phyloP scores from a whole-genome alignment of 2,888 invertebrate species.

The Elysia crispata region DNA sequence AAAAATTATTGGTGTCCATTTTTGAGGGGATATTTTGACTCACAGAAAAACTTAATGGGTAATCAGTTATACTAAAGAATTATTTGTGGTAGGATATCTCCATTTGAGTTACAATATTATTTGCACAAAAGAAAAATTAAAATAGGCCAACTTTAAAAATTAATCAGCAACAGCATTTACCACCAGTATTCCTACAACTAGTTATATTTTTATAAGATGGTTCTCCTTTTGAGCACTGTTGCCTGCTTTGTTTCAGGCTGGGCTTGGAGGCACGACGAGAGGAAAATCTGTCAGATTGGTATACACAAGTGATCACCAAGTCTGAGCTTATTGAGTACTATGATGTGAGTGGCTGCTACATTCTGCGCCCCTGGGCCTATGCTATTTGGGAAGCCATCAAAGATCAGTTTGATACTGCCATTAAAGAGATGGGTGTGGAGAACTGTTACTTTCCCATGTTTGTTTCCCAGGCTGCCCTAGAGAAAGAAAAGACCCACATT shows the following conservation, averaged over 20 bases:
- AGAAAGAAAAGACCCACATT: constrained; percentile 97
- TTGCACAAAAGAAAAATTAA: too few relatives aligned
- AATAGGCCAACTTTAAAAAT: too few relatives aligned
- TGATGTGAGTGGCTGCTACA: constrained; percentile 99
- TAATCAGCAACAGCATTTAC: too few relatives aligned
- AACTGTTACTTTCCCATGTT: constrained; percentile 99
- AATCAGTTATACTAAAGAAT: too few relatives aligned
- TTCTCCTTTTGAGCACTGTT: background rate
- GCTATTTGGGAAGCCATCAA: constrained; percentile 96
- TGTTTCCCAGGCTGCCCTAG: constrained; percentile 92
- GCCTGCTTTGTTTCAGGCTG: constrained; percentile 78
- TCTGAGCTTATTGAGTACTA: constrained; percentile 99
- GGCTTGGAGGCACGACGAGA: constrained; percentile 96
- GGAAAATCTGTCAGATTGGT: constrained; percentile 97
- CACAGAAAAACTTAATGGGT: too few relatives aligned
- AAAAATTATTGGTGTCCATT: too few relatives aligned
- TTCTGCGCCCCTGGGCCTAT: constrained; percentile 97
- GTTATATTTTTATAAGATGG: background rate
- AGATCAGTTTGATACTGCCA: constrained; percentile 89
- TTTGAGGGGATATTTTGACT: too few relatives aligned
- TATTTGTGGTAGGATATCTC: too few relatives aligned
- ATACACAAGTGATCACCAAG: constrained; percentile 93
- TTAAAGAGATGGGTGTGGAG: constrained; percentile 94
- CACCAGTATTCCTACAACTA: too few relatives aligned
- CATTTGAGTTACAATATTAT: too few relatives aligned